Conservation (phyloP, 2,797 vertebrate species). For the Mormyrus hasselquistii region DNA sequence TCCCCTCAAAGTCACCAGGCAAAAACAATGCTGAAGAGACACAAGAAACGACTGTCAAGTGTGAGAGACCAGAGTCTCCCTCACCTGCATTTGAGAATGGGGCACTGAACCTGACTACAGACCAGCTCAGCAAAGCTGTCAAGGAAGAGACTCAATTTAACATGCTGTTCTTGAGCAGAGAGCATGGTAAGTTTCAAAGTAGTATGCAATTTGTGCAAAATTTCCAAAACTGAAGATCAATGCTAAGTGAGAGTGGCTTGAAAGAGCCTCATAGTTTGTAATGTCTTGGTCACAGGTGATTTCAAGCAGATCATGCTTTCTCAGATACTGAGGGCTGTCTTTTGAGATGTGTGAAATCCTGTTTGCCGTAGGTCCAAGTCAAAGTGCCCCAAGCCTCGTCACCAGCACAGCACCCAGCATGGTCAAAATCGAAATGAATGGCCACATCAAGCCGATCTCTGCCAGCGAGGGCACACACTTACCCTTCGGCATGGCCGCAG, state of each 20-base stretch:
- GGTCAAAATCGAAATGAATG: constrained; percentile 98
- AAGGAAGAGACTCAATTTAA: constrained; percentile 96
- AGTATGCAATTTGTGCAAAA: constrained; percentile 73
- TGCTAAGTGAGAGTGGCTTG: constrained; percentile 60
- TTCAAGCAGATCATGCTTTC: constrained; percentile 73
- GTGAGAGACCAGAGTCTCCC: constrained; percentile 74
- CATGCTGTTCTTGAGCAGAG: constrained; percentile 94
- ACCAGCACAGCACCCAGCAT: constrained; percentile 76
- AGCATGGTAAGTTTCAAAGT: constrained; percentile 81
- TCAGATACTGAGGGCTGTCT: constrained; percentile 56
- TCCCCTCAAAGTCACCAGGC: constrained; percentile 66
- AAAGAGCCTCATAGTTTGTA: constrained; percentile 71
- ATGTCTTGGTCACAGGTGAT: constrained; percentile 72
- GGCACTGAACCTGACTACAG: constrained; percentile 73
- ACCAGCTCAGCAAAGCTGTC: constrained; percentile 74
- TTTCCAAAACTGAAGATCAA: constrained; percentile 62
- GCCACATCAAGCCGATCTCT: constrained; percentile 81
- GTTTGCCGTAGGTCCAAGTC: constrained; percentile 78
- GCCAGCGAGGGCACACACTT: constrained; percentile 80
- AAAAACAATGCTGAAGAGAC: constrained; percentile 60
- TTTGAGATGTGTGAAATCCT: constrained; percentile 67
- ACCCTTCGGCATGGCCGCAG: constrained; percentile 75
- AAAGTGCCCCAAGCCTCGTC: constrained; percentile 80
- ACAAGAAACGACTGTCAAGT: constrained; percentile 76
- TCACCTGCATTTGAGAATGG: constrained; percentile 61